Evolutionary conservation across 2,888 invertebrate genomes (phyloP), one percentile per base, ranked within the genome.

Genomic region (Belgica antarctica): DNA sequence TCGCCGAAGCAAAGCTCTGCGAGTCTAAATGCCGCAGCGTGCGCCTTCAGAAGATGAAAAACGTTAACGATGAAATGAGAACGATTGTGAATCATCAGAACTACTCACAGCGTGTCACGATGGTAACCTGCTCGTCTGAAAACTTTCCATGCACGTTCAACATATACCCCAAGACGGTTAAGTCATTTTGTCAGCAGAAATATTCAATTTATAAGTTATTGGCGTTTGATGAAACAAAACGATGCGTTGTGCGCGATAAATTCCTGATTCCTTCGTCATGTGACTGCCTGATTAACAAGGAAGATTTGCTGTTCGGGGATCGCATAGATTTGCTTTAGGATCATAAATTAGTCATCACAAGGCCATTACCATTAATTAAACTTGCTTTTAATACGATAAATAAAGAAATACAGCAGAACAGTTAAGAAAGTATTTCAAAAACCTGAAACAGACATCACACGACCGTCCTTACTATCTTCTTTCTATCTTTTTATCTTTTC

Each of bases 81-180:
- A 19, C 31, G 0, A 34, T 52, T 2, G 68, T 68, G 17, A 68
- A 68, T 34, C 68, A 68, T 34, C n/a, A 3, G 15, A 68, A 57
- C 17, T 34, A 24, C 24, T 57, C 68, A 1, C 68, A 68, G 17
- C 7, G 31, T 8, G 24, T 68, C 10, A 28, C 52, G 34, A n/a
- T n/a, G n/a, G 68, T 57, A 12, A 47, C 28, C 8, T 57, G 68
- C 8, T 22, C 46, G 10, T 12, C 10, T 19, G 24, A 22, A 10
- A 68, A 68, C 12, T 68, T 68, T 17, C 68, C 68, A 52, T 68
- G 68, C 34, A 68, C 68, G 1, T 68, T 27, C 22, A 19, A 68
- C 15, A 24, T 31, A 3, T 68, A 47, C 47, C 68, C 68, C 2
- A 17, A 52, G 8, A 34, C n/a, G 8, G 19, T 28, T 1, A 24